A percentile compares a stretch with the other conserved stretches of the same genome.
These are phyloP conservation scores for Geranospiza caerulescens DNA, from an alignment of 2,797 vertebrate species.

Conservation along the genomic window DNA sequence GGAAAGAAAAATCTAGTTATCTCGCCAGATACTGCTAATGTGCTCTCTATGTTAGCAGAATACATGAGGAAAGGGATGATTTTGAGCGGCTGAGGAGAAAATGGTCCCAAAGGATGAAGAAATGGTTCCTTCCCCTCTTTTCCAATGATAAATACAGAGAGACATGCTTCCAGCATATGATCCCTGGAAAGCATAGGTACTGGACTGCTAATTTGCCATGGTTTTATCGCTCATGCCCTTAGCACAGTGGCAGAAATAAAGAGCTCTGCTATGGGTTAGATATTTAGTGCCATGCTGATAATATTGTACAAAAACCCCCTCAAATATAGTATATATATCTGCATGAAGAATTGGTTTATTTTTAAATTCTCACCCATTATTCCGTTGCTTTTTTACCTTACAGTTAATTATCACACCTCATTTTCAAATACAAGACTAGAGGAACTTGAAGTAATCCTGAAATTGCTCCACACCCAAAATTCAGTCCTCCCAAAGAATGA, in stretches of 20 bases:
- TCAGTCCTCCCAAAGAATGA: not conserved
- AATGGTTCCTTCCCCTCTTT: not conserved
- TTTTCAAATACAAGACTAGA: not conserved
- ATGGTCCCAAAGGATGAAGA: not conserved
- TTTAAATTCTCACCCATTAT: not conserved
- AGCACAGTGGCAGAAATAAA: not conserved
- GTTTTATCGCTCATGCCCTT: not conserved
- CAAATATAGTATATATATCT: not conserved
- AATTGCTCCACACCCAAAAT: not conserved
- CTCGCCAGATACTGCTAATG: not conserved
- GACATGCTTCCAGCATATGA: not conserved
- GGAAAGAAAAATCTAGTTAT: not conserved
- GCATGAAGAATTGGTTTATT: not conserved
- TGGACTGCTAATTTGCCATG: not conserved
- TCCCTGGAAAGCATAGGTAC: not conserved
- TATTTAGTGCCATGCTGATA: not conserved
- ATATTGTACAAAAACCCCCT: accelerated
- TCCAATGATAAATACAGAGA: not conserved
- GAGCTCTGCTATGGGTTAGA: not conserved
- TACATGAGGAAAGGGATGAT: not conserved
- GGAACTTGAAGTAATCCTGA: not conserved
- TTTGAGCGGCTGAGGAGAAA: not conserved
- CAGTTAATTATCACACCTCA: not conserved
- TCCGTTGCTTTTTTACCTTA: not conserved
- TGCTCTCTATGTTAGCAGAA: not conserved